Percentiles rank a stretch among this genome's conserved stretches.
Conservation (phyloP, 2,888 invertebrate species). For the Platypus cylindrus region DNA sequence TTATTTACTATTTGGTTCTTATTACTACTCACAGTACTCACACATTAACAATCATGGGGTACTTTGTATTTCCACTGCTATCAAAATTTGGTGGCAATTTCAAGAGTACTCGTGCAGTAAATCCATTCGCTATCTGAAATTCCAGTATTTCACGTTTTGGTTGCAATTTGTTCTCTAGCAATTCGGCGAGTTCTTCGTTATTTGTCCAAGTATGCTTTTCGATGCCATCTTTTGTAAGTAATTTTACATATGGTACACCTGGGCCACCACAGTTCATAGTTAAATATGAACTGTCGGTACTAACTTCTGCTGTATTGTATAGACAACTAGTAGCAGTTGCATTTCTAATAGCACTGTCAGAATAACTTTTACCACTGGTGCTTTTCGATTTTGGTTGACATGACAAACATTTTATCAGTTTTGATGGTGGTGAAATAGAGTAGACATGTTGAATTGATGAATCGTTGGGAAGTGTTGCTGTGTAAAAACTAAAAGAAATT, state of each 20-base stretch:
- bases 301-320: slow-evolving; percentile 59
- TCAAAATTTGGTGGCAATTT: slow-evolving; percentile 59
- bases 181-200: slow-evolving; percentile 43
- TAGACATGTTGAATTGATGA: slow-evolving; percentile 73
- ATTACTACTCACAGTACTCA: slow-evolving; percentile 46
- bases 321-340: slow-evolving; percentile 43
- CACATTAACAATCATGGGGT: slow-evolving; percentile 76
- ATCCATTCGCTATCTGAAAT: slow-evolving; percentile 52
- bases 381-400: slow-evolving; percentile 49
- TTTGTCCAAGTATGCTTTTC: slow-evolving; percentile 49
- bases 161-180: slow-evolving; percentile 38
- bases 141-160: slow-evolving; percentile 48
- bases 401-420: slow-evolving; percentile 55
- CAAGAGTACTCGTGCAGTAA: slow-evolving; percentile 60
- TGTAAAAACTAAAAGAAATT: slow-evolving; percentile 57
- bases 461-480: slow-evolving; percentile 62
- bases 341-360: too few relatives aligned
- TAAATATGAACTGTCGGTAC: slow-evolving; percentile 51
- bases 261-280: slow-evolving; percentile 76
- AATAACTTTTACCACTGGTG: too few relatives aligned
- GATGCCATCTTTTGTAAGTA: slow-evolving; percentile 42
- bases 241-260: slow-evolving; percentile 57
- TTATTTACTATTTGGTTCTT: too few relatives aligned
- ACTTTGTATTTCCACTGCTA: slow-evolving; percentile 51
- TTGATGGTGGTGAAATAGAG: slow-evolving; percentile 46